phyloP scores from a whole-genome alignment of 2,797 vertebrate genomes.

The Halcyon smyrnensis region DNA sequence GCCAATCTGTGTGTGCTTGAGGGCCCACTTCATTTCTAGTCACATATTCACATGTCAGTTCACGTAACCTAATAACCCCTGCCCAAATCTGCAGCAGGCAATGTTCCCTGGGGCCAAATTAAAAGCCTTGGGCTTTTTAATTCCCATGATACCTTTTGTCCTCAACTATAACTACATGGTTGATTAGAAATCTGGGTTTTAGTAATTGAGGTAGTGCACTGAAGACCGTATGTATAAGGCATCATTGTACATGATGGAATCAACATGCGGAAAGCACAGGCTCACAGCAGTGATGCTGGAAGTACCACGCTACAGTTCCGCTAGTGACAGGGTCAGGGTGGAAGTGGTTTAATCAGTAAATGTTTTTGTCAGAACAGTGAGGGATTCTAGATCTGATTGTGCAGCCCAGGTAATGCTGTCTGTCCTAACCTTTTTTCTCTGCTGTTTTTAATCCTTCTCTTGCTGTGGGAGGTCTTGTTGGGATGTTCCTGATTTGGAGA shows the following conservation, averaged over 20 bases:
- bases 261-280: not conserved
- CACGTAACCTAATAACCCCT: not conserved
- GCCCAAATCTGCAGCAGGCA: not conserved
- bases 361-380: not conserved
- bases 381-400: not conserved
- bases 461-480: constrained; percentile 29
- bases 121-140: not conserved
- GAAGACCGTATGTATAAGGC: not conserved
- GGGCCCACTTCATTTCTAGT: not conserved
- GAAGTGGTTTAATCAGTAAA: not conserved
- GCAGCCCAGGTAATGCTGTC: not conserved
- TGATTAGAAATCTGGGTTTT: not conserved
- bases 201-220: not conserved
- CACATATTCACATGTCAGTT: not conserved
- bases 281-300: not conserved
- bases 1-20: not conserved
- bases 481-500: constrained; percentile 37
- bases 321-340: not conserved
- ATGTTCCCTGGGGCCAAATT: not conserved
- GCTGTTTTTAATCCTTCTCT: not conserved
- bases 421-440: not conserved
- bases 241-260: not conserved
- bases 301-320: not conserved
- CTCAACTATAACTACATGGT: not conserved
- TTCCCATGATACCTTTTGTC: not conserved